Conservation (phyloP, 1,140 invertebrate species). For the Cepaea nemoralis region DNA sequence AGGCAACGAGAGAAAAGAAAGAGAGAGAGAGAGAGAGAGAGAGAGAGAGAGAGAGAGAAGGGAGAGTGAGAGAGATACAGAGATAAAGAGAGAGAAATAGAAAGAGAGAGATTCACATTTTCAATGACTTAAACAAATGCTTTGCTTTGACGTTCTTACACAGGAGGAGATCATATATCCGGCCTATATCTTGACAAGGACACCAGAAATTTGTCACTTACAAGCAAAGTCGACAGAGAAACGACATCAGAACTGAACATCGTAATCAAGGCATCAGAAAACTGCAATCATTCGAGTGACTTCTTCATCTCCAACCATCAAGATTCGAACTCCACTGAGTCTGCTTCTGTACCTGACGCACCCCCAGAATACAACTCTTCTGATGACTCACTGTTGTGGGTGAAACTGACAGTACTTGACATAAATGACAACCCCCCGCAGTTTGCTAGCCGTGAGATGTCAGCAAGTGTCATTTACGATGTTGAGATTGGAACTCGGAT, state of each 20-base stretch:
- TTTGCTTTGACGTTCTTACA: no score
- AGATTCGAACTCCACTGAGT: not conserved
- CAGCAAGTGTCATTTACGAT: conserved; percentile 26
- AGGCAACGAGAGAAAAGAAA: no score
- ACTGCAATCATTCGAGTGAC: not conserved
- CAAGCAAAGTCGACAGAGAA: conserved; percentile 28
- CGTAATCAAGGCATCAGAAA: conserved; percentile 11
- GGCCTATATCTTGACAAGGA: conserved; percentile 4
- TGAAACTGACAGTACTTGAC: conserved; percentile 27
- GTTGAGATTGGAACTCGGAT: conserved; percentile 10
- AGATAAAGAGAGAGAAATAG: no score
- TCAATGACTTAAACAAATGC: no score
- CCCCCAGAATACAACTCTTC: conserved; percentile 6
- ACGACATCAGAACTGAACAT: not conserved
- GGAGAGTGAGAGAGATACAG: no score
- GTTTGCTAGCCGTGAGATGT: not conserved
- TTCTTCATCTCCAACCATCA: not conserved
- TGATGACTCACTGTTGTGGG: conserved; percentile 27
- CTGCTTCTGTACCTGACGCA: not conserved
- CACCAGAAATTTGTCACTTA: conserved; percentile 12
- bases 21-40: no score
- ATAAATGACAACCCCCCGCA: conserved; percentile 36
- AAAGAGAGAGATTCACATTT: no score
- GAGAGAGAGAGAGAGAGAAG: no score
- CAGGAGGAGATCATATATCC: conserved; percentile 25